These are phyloP conservation scores for Mythimna ferrago DNA, from an alignment of 2,888 invertebrate genomes.

Conservation along the genomic window DNA sequence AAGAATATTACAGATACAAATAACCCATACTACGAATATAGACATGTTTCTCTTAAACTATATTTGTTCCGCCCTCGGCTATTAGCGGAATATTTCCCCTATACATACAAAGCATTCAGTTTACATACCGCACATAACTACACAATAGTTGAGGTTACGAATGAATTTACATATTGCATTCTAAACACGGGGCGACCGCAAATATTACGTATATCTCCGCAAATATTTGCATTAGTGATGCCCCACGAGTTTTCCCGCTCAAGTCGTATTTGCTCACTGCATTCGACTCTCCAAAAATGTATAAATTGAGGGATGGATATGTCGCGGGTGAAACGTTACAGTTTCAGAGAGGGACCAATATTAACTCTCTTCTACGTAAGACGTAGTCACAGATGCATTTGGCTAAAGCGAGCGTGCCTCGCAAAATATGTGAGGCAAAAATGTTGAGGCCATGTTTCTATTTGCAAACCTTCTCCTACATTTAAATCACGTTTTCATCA, in stretches of 20 bases:
- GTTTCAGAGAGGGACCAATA: slow-evolving; percentile 39
- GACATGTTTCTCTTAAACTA: background rate
- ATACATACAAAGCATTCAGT: slow-evolving; percentile 56
- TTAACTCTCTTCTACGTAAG: slow-evolving; percentile 29
- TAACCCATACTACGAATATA: background rate
- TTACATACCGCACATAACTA: slow-evolving; percentile 73
- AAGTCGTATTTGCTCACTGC: slow-evolving; percentile 37
- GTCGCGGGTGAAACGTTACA: slow-evolving; percentile 27
- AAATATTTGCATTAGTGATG: slow-evolving; percentile 57
- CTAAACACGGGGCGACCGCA: slow-evolving; percentile 64
- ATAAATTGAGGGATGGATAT: slow-evolving; percentile 33
- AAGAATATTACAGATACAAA: background rate
- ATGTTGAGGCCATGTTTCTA: slow-evolving; percentile 14
- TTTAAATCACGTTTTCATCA: background rate
- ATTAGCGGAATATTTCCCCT: slow-evolving; percentile 6
- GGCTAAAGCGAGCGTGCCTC: slow-evolving; percentile 19
- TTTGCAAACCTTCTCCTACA: background rate
- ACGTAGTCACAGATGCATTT: slow-evolving; percentile 11
- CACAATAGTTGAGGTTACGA: slow-evolving; percentile 70
- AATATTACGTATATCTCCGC: slow-evolving; percentile 55
- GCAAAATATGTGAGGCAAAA: slow-evolving; percentile 18
- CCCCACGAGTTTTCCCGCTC: slow-evolving; percentile 26
- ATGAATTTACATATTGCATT: slow-evolving; percentile 86
- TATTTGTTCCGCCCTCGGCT: background rate
- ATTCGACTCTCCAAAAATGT: slow-evolving; percentile 46